A percentile compares a stretch with the other conserved stretches of the same genome.
Conservation (phyloP, 2,113 vertebrate genomes). For the Mus spicilegus region DNA sequence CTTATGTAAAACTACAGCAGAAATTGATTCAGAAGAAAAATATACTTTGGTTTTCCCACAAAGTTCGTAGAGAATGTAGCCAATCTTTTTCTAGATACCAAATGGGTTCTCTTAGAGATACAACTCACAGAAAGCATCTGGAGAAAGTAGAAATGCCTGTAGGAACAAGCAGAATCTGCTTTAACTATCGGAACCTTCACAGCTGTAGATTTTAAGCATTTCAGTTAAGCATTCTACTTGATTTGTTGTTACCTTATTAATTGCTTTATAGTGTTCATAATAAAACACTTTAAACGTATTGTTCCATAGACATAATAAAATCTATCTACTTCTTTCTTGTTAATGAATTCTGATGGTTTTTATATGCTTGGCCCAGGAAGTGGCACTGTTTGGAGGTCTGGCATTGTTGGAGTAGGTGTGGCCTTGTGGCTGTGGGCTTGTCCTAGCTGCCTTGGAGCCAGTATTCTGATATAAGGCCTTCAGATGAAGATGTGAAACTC, state of each 20-base stretch:
- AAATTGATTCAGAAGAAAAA: slow-evolving; percentile 66
- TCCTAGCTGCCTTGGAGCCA: no score
- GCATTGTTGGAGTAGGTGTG: no score
- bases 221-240: not conserved
- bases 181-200: not conserved
- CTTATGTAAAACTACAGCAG: not conserved
- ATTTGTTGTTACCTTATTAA: not conserved
- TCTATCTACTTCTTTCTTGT: slow-evolving; percentile 64
- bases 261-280: not conserved
- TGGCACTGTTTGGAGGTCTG: no score
- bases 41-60: slow-evolving; percentile 65
- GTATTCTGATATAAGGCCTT: no score
- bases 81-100: slow-evolving; percentile 31
- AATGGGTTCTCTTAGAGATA: slow-evolving; percentile 19
- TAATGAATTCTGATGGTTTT: slow-evolving; percentile 59
- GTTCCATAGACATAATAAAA: slow-evolving; percentile 39
- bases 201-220: not conserved
- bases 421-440: no score
- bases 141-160: not conserved
- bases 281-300: not conserved
- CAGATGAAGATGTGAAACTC: no score
- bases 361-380: no score
- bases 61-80: not conserved
- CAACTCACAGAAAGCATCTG: not conserved
- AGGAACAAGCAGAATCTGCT: not conserved